Conservation (phyloP, 1,140 invertebrate species). For the Megalonaias nervosa region DNA sequence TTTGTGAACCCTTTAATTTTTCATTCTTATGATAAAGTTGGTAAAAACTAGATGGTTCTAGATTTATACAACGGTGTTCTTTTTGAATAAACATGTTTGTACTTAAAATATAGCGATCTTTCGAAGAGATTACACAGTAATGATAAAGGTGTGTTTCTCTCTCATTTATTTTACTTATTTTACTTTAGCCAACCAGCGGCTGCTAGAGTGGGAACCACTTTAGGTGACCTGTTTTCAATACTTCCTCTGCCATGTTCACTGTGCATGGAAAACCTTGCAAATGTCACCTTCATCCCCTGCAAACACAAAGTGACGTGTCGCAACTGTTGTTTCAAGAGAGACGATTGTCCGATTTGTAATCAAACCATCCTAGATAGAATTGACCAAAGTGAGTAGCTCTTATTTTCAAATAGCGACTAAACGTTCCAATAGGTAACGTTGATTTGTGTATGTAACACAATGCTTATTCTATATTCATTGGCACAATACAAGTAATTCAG, state of each 20-base stretch:
- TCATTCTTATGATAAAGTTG: not conserved
- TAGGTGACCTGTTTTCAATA: constrained; percentile 30
- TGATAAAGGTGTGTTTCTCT: not conserved
- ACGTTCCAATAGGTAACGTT: no score
- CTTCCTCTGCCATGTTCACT: constrained; percentile 35
- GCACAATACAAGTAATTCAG: no score
- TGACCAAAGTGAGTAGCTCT: constrained; percentile 21
- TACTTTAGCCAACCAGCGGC: not conserved
- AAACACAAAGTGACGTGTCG: constrained; percentile 39
- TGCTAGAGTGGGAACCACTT: not conserved
- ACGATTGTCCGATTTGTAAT: constrained; percentile 39
- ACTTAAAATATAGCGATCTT: not conserved
- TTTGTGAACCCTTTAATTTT: no score
- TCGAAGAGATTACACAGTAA: no score
- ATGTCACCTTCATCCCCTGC: constrained; percentile 39
- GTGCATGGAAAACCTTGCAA: constrained; percentile 33
- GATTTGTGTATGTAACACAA: no score
- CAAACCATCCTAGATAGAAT: constrained; percentile 17
- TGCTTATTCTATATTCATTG: no score
- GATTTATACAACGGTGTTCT: not conserved
- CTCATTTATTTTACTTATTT: not conserved
- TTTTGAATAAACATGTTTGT: not conserved
- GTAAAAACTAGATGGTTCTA: not conserved
- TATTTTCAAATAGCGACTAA: no score
- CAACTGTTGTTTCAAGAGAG: constrained; percentile 31